phyloP scores from a whole-genome alignment of 2,797 vertebrate species.

The Leucoraja ocellata region DNA sequence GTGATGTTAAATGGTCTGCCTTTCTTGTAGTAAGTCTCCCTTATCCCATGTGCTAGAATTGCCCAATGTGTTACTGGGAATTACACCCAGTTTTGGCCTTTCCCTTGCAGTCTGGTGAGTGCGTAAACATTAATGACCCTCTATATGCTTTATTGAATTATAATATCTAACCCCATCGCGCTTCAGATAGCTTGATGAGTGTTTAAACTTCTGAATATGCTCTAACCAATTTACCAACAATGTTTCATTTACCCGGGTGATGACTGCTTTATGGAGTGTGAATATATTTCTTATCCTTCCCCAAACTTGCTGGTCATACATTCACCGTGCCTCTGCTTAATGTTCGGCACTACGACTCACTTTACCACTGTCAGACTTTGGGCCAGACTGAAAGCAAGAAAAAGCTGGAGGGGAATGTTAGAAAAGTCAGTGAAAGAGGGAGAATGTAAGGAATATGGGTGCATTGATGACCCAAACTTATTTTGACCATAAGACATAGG shows the following conservation, averaged over 20 bases:
- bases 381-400: not conserved
- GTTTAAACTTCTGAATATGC: not conserved
- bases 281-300: constrained; percentile 25
- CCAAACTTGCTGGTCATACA: not conserved
- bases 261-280: constrained; percentile 32
- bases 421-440: not conserved
- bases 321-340: constrained; percentile 9
- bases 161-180: not conserved
- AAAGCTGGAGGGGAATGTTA: not conserved
- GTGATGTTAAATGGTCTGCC: too few species aligned
- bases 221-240: not conserved
- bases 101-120: not conserved
- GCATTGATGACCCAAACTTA: not conserved
- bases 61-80: not conserved
- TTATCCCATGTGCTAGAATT: not conserved
- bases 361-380: not conserved
- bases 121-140: not conserved
- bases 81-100: not conserved
- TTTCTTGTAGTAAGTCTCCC: too few species aligned
- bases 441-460: not conserved
- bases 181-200: constrained; percentile 15
- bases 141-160: not conserved
- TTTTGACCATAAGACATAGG: too few species aligned
- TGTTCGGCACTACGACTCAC: not conserved
- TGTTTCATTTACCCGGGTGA: constrained; percentile 29